Evolutionary conservation across 2,888 invertebrate species (phyloP).

Genomic region (Leptodirus hochenwartii): DNA sequence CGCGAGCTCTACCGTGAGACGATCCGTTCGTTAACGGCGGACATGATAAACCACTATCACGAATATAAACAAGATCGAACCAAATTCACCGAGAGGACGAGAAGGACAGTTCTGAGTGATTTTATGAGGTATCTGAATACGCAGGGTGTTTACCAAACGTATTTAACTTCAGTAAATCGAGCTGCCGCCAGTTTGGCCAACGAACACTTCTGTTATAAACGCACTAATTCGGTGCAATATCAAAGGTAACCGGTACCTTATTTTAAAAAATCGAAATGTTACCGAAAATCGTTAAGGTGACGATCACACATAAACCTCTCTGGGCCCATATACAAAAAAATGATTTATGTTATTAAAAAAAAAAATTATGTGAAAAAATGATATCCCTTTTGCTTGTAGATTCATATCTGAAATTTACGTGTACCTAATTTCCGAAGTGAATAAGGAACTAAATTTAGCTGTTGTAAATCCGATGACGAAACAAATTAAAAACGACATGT

Average conservation of each 20-base stretch:
- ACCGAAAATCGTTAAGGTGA: no score
- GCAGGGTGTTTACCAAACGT: conserved; percentile 17
- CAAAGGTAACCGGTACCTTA: no score
- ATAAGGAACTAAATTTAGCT: conserved; percentile 18
- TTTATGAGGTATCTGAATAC: conserved; percentile 14
- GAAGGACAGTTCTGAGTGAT: conserved; percentile 10
- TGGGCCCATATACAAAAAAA: no score
- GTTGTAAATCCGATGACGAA: no score
- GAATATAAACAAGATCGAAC: conserved; percentile 14
- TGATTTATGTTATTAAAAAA: no score
- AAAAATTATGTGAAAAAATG: no score
- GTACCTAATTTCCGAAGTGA: conserved; percentile 19
- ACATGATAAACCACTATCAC: conserved; percentile 19
- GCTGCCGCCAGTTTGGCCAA: conserved; percentile 16
- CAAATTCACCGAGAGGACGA: conserved; percentile 2
- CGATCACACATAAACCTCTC: no score
- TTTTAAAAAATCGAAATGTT: no score
- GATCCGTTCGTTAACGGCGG: conserved; percentile 17
- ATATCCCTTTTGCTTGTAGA: no score
- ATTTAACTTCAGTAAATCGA: conserved; percentile 18
- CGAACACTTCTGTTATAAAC: conserved; percentile 14
- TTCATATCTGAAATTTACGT: conserved; percentile 20
- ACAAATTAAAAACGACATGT: conserved; percentile 3
- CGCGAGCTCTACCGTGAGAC: conserved; percentile 19
- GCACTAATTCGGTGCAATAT: no score